Base-by-base conservation (phyloP, 2,797 vertebrate genomes). In the Sebastes diaconus region DNA sequence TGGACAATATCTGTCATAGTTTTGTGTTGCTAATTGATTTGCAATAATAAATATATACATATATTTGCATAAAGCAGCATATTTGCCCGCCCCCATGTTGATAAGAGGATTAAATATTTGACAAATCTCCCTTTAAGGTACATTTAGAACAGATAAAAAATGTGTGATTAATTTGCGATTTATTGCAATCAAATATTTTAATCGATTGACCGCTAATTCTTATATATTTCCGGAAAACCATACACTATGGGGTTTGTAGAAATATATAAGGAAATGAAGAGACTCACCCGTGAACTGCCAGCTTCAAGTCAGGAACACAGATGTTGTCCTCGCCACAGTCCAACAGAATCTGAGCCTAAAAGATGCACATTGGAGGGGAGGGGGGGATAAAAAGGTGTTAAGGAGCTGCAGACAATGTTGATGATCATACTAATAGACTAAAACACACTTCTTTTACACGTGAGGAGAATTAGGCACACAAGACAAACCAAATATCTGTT, bases 311-410 rank as follows among this genome's bases (percentile, higher is more conserved):
- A 57, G 98, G 98, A 65, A 99, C 97, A 58, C 98, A 99, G 93
- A 99, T 96, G 92, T 99, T 99, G 94, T 99, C 97, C 50, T 98
- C 97, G 1, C 97, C 98, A 14, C 98, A 99, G 90, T 98, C 98
- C 88, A 98, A 88, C 89, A 97, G 94, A 88, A 98, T 98, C 89
- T 98, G 97, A 73, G 97, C 96, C 98, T 98, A 85, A 66, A 88
- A 84, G 61, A 90, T 27, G 61, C 61, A 87, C 58, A 89, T 3
- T 2, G 30, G 24, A n/a, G 50, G 20, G 30, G 36, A 8, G 4
- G 42, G 81, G 9, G 6, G 46, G 81, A 68, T 46, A 68, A 73
- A 36, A 66, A 54, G 27, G 52, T 76, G 34, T 84, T 67, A 84
- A 27, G 22, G 3, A 54, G 64, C 22, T 32, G 57, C 39, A 39